Evolutionary conservation across 2,113 vertebrate genomes (phyloP).

Genomic region (Paraplagusia blochii): DNA sequence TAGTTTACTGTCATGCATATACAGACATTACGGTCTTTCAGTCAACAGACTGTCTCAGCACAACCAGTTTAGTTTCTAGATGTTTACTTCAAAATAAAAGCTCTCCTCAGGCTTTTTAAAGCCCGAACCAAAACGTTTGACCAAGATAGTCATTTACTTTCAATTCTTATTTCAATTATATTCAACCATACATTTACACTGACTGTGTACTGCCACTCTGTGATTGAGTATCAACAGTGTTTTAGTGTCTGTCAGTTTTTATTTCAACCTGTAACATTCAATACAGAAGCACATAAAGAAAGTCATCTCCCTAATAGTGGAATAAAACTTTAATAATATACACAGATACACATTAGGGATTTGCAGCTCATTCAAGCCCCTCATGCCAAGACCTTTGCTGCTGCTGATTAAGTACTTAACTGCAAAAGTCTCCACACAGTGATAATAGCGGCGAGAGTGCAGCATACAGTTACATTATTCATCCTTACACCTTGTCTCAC

Average conservation of each 20-base stretch:
- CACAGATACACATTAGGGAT: conserved; percentile 8
- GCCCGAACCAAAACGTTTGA: too few species aligned
- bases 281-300: neutral
- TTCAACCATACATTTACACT: too few species aligned
- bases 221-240: too few species aligned
- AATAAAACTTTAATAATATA: conserved; percentile 16
- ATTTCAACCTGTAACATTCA: neutral
- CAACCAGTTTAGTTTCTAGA: too few species aligned
- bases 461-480: conserved; percentile 32
- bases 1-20: too few species aligned
- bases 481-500: conserved; percentile 24
- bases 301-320: conserved; percentile 2
- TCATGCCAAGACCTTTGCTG: conserved; percentile 9
- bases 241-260: conserved; percentile 1
- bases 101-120: too few species aligned
- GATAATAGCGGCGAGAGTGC: conserved; percentile 20
- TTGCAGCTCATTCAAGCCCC: neutral
- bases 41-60: too few species aligned
- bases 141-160: too few species aligned
- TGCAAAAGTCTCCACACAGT: conserved; percentile 20
- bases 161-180: too few species aligned
- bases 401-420: conserved; percentile 21
- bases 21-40: too few species aligned
- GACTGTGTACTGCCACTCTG: too few species aligned
- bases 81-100: too few species aligned